phyloP scores from a whole-genome alignment of 2,113 vertebrate species.

The Columba janthina region DNA sequence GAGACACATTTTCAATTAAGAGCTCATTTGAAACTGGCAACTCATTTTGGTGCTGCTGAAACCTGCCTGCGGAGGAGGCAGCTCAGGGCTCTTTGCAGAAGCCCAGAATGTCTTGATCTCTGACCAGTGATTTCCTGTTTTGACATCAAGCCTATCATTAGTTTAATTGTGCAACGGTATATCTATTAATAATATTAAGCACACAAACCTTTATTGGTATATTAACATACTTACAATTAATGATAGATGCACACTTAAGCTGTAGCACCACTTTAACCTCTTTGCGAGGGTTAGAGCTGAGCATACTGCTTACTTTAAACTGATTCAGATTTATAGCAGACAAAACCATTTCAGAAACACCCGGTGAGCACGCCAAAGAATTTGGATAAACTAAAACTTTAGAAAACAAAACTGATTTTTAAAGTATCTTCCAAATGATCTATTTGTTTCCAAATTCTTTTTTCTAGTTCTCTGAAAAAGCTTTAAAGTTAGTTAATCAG shows the following conservation, averaged over 20 bases:
- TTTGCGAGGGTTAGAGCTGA: not conserved
- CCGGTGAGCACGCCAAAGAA: not conserved
- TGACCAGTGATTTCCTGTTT: not conserved
- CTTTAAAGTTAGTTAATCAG: not conserved
- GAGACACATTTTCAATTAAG: not conserved
- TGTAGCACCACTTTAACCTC: not conserved
- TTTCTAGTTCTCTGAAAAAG: not conserved
- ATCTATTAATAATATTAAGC: rapidly evolving
- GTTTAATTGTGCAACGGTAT: rapidly evolving
- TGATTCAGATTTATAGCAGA: not conserved
- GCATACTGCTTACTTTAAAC: not conserved
- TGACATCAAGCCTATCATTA: not conserved
- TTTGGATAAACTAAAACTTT: not conserved
- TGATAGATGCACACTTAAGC: not conserved
- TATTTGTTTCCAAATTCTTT: not conserved
- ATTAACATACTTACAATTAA: not conserved
- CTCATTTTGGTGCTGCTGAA: not conserved
- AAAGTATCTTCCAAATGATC: not conserved
- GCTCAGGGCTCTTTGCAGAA: not conserved
- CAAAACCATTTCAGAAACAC: not conserved
- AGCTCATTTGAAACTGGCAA: not conserved
- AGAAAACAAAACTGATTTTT: not conserved
- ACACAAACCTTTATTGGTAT: rapidly evolving
- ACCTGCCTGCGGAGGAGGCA: not conserved
- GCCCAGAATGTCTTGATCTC: not conserved